Conservation (phyloP, 2,888 invertebrate genomes). For the Polyploca ridens region DNA sequence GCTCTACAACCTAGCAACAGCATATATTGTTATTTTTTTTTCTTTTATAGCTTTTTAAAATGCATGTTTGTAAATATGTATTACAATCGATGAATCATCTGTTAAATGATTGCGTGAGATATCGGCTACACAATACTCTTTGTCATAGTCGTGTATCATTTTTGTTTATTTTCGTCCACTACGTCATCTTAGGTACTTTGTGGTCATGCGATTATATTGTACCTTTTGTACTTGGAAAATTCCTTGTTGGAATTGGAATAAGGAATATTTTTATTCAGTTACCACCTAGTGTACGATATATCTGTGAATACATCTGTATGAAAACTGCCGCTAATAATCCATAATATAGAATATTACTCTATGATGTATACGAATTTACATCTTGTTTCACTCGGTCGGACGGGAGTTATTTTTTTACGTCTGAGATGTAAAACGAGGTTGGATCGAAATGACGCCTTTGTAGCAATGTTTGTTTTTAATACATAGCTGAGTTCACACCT, state of each 20-base stretch:
- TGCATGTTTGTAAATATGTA: neutral
- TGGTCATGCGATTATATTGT: neutral
- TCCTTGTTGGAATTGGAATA: neutral
- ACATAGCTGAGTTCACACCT: slow-evolving; percentile 15
- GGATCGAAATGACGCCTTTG: slow-evolving; percentile 9
- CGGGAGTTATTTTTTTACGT: slow-evolving; percentile 12
- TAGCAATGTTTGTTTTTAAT: slow-evolving; percentile 14
- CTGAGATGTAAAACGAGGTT: neutral
- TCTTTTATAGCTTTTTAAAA: neutral
- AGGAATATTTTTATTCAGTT: neutral
- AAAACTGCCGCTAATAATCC: too few relatives aligned
- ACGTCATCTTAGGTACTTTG: neutral
- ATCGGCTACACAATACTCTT: slow-evolving; percentile 35
- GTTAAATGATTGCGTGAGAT: slow-evolving; percentile 19
- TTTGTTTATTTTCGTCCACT: slow-evolving; percentile 18
- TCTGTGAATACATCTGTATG: too few relatives aligned
- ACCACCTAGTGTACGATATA: too few relatives aligned
- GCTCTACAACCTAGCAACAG: neutral
- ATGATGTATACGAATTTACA: neutral
- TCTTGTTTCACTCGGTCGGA: neutral
- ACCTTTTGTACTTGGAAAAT: neutral
- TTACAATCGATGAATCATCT: slow-evolving; percentile 2
- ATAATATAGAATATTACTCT: too few relatives aligned
- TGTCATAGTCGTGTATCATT: slow-evolving; percentile 30
- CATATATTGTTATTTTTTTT: neutral